Evolutionary conservation across 2,888 invertebrate genomes (phyloP).

Genomic region (Pyrgus malvae): DNA sequence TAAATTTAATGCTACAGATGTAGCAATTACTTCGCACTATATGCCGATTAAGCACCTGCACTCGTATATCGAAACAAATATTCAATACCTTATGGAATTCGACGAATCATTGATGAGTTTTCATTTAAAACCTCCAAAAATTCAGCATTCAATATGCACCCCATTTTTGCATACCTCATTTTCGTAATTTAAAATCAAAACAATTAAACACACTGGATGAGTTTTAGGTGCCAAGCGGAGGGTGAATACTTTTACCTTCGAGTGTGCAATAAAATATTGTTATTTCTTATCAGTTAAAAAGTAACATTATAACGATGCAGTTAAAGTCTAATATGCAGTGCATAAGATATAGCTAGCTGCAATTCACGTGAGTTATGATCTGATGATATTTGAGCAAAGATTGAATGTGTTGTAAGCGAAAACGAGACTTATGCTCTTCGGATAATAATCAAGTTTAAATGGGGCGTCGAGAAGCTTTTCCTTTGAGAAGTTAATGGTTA

Average conservation of each 20-base stretch:
- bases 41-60: constrained; percentile 50
- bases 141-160: constrained; percentile 58
- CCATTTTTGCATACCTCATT: constrained; percentile 54
- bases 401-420: constrained; percentile 56
- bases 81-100: too few species aligned
- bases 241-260: constrained; percentile 62
- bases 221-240: constrained; percentile 57
- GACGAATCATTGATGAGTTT: constrained; percentile 22
- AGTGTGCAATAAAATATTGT: constrained; percentile 38
- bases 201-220: constrained; percentile 70
- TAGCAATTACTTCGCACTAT: constrained; percentile 54
- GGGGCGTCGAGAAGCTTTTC: constrained; percentile 44
- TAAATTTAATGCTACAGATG: constrained; percentile 45
- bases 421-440: constrained; percentile 53
- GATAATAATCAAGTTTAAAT: constrained; percentile 41
- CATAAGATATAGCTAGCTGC: constrained; percentile 53
- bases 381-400: constrained; percentile 61
- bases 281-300: constrained; percentile 12
- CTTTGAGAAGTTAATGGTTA: constrained; percentile 56
- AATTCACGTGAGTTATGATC: constrained; percentile 66
- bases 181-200: constrained; percentile 70
- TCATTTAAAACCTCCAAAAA: constrained; percentile 17
- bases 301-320: constrained; percentile 29
- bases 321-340: constrained; percentile 44
- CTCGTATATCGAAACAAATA: too few species aligned